These are phyloP conservation scores for Amblyjoppa proteus DNA, from an alignment of 2,888 invertebrate genomes.

Conservation along the genomic window DNA sequence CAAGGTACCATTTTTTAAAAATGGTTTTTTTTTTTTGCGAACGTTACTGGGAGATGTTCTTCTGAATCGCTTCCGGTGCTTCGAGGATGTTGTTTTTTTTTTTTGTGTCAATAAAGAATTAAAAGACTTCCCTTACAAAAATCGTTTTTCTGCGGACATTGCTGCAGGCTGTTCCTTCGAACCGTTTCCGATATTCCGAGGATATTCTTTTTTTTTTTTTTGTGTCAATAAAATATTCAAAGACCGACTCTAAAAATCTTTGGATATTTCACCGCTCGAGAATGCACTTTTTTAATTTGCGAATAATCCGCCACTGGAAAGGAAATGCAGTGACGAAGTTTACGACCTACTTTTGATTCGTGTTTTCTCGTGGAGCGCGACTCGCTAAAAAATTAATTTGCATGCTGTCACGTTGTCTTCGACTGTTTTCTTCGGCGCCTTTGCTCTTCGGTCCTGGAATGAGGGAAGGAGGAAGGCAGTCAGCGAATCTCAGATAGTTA, in stretches of 20 bases:
- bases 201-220: background rate
- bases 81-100: too few species aligned
- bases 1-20: too few species aligned
- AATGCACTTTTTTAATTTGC: background rate
- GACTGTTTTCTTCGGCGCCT: conserved; percentile 5
- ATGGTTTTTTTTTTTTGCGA: too few species aligned
- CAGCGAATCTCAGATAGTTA: conserved; percentile 42
- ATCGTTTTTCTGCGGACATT: too few species aligned
- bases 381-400: background rate
- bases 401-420: background rate
- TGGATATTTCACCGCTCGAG: too few species aligned
- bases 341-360: too few species aligned
- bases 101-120: too few species aligned
- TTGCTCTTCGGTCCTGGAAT: background rate
- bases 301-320: too few species aligned
- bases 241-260: too few species aligned
- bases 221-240: background rate
- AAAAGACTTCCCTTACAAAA: too few species aligned
- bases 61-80: background rate
- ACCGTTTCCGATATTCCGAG: background rate
- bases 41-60: background rate
- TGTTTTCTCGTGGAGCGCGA: too few species aligned
- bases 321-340: too few species aligned
- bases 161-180: background rate
- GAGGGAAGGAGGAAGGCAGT: conserved; percentile 22